A percentile compares a stretch with the other conserved stretches of the same genome.
Conservation (phyloP, 92 coral and sea anemone genomes). For the Phymanthus crucifer region DNA sequence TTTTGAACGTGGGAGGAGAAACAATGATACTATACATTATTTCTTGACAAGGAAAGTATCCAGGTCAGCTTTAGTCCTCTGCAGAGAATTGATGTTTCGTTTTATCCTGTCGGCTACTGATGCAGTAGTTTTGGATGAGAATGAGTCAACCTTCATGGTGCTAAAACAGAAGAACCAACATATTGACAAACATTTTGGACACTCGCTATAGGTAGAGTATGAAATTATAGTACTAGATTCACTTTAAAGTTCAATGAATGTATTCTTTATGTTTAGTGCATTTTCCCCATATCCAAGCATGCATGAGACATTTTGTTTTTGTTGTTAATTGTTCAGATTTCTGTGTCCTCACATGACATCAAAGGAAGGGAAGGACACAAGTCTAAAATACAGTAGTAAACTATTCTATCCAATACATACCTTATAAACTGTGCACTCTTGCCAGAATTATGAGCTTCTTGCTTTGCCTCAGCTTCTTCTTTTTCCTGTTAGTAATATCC, state of each 20-base stretch:
- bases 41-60: conserved; percentile 84
- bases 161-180: conserved; percentile 52
- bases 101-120: conserved; percentile 89
- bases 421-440: conserved; percentile 87
- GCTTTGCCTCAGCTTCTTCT: conserved; percentile 66
- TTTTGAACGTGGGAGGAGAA: too few species aligned
- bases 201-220: too few species aligned
- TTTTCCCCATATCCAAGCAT: too few species aligned
- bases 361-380: too few species aligned
- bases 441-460: conserved; percentile 53
- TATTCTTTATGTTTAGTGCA: too few species aligned
- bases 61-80: conserved; percentile 90
- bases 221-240: too few species aligned
- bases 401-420: conserved; percentile 21
- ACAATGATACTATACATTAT: background rate
- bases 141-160: conserved; percentile 85
- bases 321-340: too few species aligned
- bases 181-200: too few species aligned
- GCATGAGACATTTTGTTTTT: too few species aligned
- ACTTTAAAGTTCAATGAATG: too few species aligned
- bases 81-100: conserved; percentile 92
- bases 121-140: conserved; percentile 81
- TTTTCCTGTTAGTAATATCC: conserved; percentile 55
- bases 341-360: too few species aligned
- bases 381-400: too few species aligned